phyloP scores from a whole-genome alignment of 2,888 invertebrate genomes.

The Calameuta pallipes region DNA sequence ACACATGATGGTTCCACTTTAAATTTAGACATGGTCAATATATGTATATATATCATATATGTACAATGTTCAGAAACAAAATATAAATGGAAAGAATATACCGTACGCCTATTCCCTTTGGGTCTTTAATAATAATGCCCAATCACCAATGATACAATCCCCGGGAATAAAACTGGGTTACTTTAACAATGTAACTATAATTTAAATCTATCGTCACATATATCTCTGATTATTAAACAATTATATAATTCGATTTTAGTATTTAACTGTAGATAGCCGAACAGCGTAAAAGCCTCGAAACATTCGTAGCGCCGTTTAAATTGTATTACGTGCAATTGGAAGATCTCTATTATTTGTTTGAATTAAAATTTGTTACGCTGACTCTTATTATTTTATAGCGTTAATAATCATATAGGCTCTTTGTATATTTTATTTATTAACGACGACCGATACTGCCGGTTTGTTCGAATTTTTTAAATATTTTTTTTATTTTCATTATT shows the following conservation, averaged over 20 bases:
- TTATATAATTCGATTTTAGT: neutral
- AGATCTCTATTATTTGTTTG: neutral
- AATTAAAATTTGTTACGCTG: neutral
- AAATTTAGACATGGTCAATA: neutral
- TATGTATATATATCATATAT: neutral
- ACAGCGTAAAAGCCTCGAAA: neutral
- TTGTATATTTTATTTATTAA: too few species aligned
- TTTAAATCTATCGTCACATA: neutral
- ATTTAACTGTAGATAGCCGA: neutral
- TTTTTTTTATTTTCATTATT: too few species aligned
- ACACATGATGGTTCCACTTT: neutral
- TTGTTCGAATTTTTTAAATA: too few species aligned
- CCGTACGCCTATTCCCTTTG: neutral
- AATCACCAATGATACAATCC: neutral
- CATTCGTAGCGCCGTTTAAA: neutral
- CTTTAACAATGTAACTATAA: neutral
- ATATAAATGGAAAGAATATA: neutral
- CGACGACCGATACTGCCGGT: too few species aligned
- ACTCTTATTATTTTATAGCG: neutral
- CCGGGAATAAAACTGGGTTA: neutral
- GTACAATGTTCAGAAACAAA: neutral
- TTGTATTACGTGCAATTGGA: neutral
- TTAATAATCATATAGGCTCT: too few species aligned
- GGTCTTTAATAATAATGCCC: neutral
- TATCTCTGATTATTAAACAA: neutral